These are phyloP conservation scores for Spisula subtruncata DNA, from an alignment of 2,888 invertebrate genomes.

Conservation along the genomic window DNA sequence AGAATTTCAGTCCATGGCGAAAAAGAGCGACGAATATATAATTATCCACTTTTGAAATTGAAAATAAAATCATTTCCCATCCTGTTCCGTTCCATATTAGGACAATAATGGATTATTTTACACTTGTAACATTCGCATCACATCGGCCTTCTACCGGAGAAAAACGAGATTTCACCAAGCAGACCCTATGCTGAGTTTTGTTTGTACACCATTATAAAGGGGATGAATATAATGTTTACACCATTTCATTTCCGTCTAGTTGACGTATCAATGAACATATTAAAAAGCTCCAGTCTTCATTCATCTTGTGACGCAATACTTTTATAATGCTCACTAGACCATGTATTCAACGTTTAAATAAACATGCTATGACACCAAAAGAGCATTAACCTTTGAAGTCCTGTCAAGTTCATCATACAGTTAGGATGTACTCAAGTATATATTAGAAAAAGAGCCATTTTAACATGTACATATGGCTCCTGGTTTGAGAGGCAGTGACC, in stretches of 20 bases:
- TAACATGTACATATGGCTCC: too few relatives aligned
- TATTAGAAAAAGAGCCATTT: too few relatives aligned
- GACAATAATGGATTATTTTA: too few relatives aligned
- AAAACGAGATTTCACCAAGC: not conserved
- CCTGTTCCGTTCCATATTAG: too few relatives aligned
- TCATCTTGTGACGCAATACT: not conserved
- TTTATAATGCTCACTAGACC: not conserved
- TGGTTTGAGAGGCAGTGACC: too few relatives aligned
- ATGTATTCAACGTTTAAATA: not conserved
- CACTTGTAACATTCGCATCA: too few relatives aligned
- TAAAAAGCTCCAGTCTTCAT: not conserved
- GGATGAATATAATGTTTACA: not conserved
- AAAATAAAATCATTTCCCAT: too few relatives aligned
- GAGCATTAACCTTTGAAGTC: not conserved
- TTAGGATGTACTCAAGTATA: too few relatives aligned
- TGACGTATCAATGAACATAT: not conserved
- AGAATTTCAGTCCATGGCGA: too few relatives aligned
- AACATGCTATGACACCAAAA: not conserved
- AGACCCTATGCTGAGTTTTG: not conserved
- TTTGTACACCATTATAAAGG: conserved; percentile 1
- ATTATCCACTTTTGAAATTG: too few relatives aligned
- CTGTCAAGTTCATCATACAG: not conserved
- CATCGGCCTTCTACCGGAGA: too few relatives aligned
- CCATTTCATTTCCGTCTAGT: not conserved
- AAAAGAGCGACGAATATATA: too few relatives aligned